Base-by-base conservation (phyloP, 1,140 invertebrate species). In the Megalopta genalis region DNA sequence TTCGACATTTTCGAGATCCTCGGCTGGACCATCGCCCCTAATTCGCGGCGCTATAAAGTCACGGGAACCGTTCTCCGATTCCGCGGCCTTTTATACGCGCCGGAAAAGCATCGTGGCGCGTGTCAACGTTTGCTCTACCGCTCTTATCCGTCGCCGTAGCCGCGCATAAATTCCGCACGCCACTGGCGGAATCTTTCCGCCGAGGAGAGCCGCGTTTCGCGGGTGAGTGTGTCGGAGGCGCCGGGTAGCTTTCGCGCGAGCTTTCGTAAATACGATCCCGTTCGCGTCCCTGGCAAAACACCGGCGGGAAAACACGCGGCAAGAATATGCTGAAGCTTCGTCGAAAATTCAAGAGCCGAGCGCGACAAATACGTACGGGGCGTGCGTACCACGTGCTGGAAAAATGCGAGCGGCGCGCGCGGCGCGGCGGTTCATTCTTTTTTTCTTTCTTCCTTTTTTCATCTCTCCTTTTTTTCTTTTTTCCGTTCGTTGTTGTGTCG, bases 291-390 rank as follows among this genome's bases (percentile, higher is more conserved):
- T 7, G 2, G 27, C 25, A 18, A 60, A 25, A 27, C 14, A 14
- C 39, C 9, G 39, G 39, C 39, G 12, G 25, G 25, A 32, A 16
- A 62, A 18, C 60, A 63, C 60, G 60, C 60, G 60, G 16, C 27
- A 21, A 63, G 60, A 63, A 63, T 63, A 37, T 63, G 60, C 60
- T 37, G 60, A 63, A 21, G 21, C 60, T 21, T 63, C 60, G 60
- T 63, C 60, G 60, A 63, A 63, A 21, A 63, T 63, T 63, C 60
- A 21, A 63, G 60, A 63, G 16, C 1, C 60, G 16, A 21, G 16
- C 16, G 16, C 27, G 6, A 63, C 60, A 37, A 63, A 63, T 32
- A 37, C 23, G 60, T 6, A 4, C 32, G 1, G 32, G 16, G 60
- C 27, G 27, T 10, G 60, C 27, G 25, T 32, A 8, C 27, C 27